These are phyloP conservation scores for Pantherophis guttatus DNA, from an alignment of 2,113 vertebrate genomes.

Conservation along the genomic window DNA sequence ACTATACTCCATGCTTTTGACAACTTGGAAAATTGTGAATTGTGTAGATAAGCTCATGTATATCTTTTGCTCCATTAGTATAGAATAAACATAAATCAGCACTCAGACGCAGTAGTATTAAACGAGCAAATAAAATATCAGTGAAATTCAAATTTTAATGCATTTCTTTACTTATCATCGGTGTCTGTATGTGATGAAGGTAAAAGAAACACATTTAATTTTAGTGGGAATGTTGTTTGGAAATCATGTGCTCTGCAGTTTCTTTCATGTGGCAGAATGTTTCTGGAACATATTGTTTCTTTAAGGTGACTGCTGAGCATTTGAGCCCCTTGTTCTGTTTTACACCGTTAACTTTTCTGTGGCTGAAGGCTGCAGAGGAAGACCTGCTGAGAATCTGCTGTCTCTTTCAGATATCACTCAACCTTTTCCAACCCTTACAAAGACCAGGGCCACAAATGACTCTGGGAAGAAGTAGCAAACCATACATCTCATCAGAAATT, in stretches of 20 bases:
- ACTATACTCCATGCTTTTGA: neutral
- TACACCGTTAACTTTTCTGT: constrained; percentile 29
- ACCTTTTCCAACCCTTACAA: constrained; percentile 23
- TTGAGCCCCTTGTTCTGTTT: constrained; percentile 21
- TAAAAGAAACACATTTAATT: constrained; percentile 10
- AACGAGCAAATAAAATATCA: neutral
- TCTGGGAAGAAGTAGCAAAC: constrained; percentile 39
- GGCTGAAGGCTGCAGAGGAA: constrained; percentile 5
- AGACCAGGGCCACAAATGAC: constrained; percentile 16
- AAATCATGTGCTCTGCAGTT: constrained; percentile 22
- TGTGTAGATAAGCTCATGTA: neutral
- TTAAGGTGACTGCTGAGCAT: constrained; percentile 12
- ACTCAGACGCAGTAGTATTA: neutral
- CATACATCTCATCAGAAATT: constrained; percentile 38
- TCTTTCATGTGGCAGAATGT: neutral
- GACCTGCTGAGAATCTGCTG: constrained; percentile 15
- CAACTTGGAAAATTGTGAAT: neutral
- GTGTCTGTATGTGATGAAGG: constrained; percentile 12
- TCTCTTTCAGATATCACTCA: constrained; percentile 15
- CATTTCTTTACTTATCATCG: neutral
- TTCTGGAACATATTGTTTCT: neutral
- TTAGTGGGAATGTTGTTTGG: neutral
- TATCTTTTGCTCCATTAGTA: neutral
- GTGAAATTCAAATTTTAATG: constrained; percentile 9
- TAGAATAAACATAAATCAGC: neutral